Conservation (phyloP, 1,140 invertebrate genomes). For the Hypsibius dujardini region DNA sequence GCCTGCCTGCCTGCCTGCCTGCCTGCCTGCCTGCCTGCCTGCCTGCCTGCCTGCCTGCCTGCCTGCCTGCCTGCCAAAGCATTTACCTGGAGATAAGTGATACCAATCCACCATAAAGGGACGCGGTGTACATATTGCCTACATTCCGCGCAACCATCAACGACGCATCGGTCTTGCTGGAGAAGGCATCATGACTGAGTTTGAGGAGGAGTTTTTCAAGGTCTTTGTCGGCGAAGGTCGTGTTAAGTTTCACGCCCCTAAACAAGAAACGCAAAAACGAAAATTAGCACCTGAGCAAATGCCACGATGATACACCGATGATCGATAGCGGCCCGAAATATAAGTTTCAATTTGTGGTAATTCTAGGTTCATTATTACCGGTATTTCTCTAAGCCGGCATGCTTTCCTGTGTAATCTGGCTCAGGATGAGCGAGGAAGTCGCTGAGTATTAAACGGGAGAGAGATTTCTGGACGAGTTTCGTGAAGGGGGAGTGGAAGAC, state of each 20-base stretch:
- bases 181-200: slow-evolving; percentile 52
- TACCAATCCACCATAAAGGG: slow-evolving; percentile 75
- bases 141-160: slow-evolving; percentile 69
- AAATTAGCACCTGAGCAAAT: slow-evolving; percentile 14
- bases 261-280: slow-evolving; percentile 24
- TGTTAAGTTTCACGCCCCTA: slow-evolving; percentile 28
- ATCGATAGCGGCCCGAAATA: too few species aligned
- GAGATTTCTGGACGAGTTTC: slow-evolving; percentile 90
- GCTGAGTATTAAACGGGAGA: slow-evolving; percentile 67
- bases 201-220: slow-evolving; percentile 68
- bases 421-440: slow-evolving; percentile 43
- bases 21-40: too few species aligned
- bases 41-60: too few species aligned
- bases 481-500: slow-evolving; percentile 93
- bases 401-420: too few species aligned
- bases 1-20: too few species aligned
- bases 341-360: too few species aligned
- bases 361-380: too few species aligned
- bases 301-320: too few species aligned
- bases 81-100: slow-evolving; percentile 58
- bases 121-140: slow-evolving; percentile 98
- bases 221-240: slow-evolving; percentile 75
- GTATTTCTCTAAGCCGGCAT: too few species aligned
- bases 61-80: too few species aligned
- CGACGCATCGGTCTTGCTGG: slow-evolving; percentile 66